Evolutionary conservation across 1,140 invertebrate genomes (phyloP), one percentile per base, ranked within the genome.

Genomic region (Drosophila athabasca): DNA sequence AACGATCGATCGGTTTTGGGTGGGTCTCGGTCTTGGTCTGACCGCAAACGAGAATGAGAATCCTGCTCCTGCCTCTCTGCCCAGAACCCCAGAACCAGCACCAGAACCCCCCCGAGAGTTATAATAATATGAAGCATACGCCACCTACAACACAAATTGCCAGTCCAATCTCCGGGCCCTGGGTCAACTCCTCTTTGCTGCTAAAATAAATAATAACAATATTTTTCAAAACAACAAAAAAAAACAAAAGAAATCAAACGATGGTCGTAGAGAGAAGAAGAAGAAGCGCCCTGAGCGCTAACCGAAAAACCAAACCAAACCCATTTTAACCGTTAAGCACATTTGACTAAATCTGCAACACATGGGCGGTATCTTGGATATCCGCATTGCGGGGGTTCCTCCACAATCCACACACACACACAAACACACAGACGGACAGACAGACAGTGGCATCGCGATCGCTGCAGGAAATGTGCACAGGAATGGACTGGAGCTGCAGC

Each of bases 281-380:
- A 79, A 88, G 71, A 88, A 79, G 83, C 83, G 83, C 83, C 83
- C 62, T 50, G 50, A 85, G 82, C 72, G 64, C 62, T 54, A 72
- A 66, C 75, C 53, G 52, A 72, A 87, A 19, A 19, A 19, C 17
- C 17, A 67, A 88, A 88, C 83, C 83, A 88, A 88, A 88, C 83
- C 83, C 83, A 88, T 88, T 88, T 88, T 88, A 88, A 88, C 83
- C 83, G 83, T 88, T 88, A 88, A 88, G 76, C 83, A 88, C 83
- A 88, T 88, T 88, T 88, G 83, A 88, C 83, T 88, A 88, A 88
- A 88, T 88, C 83, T 83, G 59, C 79, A 83, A 88, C 82, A 87
- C 82, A 88, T 87, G 82, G 79, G 79, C 79, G 81, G 59, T 53
- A 74, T 55, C 43, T 45, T 75, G 71, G 81, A 55, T 53, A 74